A percentile compares a stretch with the other conserved stretches of the same genome.
Evolutionary conservation across 2,888 invertebrate species (phyloP).

Genomic region (Morpho achilles): DNA sequence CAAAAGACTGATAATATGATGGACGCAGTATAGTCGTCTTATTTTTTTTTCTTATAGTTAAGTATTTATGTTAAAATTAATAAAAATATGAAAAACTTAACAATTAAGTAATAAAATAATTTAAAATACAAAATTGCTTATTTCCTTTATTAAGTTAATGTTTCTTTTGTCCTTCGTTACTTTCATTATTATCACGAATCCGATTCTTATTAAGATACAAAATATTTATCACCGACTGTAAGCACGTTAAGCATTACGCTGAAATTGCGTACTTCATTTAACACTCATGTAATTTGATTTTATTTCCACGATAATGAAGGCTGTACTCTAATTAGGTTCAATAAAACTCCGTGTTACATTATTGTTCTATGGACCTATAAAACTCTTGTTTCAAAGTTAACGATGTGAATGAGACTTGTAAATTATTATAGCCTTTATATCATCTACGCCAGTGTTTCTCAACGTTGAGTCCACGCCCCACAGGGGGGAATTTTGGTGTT

Average conservation of each 20-base stretch:
- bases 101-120: too few relatives aligned
- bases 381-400: slow-evolving; percentile 10
- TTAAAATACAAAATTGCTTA: too few relatives aligned
- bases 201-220: slow-evolving; percentile 16
- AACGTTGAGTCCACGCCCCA: too few relatives aligned
- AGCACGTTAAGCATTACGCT: slow-evolving; percentile 12
- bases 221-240: slow-evolving; percentile 11
- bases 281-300: slow-evolving; percentile 29
- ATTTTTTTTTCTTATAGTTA: too few relatives aligned
- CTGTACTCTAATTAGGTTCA: slow-evolving; percentile 25
- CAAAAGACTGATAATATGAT: too few relatives aligned
- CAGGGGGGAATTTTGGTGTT: too few relatives aligned
- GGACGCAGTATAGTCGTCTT: too few relatives aligned
- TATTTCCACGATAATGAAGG: slow-evolving; percentile 22
- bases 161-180: slow-evolving; percentile 1
- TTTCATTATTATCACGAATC: neutral
- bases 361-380: slow-evolving; percentile 7
- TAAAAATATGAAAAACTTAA: too few relatives aligned
- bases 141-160: neutral
- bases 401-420: neutral
- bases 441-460: too few relatives aligned
- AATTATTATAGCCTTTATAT: neutral
- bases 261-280: slow-evolving; percentile 16
- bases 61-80: too few relatives aligned
- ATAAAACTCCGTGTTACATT: slow-evolving; percentile 15